These are phyloP conservation scores for Ephydatia muelleri DNA, from an alignment of 37 sponge, comb jelly and placozoan species.

Conservation along the genomic window DNA sequence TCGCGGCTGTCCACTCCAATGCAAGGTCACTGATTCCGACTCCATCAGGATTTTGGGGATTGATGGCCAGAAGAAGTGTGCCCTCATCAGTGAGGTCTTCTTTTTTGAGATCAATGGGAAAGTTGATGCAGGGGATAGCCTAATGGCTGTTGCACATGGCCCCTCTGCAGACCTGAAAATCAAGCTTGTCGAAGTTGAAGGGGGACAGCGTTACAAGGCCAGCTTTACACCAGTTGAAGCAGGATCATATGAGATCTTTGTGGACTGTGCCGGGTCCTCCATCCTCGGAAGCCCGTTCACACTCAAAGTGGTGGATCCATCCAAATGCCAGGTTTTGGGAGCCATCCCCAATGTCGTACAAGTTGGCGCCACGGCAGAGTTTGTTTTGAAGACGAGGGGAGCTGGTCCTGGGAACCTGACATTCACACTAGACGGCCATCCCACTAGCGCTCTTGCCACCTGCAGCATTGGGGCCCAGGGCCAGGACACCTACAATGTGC, in stretches of 20 bases:
- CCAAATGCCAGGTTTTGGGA: slow-evolving; percentile 62
- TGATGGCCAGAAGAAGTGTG: slow-evolving; percentile 39
- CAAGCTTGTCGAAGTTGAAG: slow-evolving; percentile 15
- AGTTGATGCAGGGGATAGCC: slow-evolving; percentile 26
- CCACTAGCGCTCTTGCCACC: slow-evolving; percentile 15
- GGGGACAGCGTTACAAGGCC: slow-evolving; percentile 18
- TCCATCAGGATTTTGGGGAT: slow-evolving; percentile 42
- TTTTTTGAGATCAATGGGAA: slow-evolving; percentile 56
- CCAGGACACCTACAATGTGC: slow-evolving; percentile 50
- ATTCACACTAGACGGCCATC: slow-evolving; percentile 22
- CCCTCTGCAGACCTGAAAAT: slow-evolving; percentile 68
- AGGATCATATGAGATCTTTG: slow-evolving; percentile 76
- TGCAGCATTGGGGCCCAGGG: slow-evolving; percentile 24
- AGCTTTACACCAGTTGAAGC: slow-evolving; percentile 74
- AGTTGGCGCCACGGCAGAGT: slow-evolving; percentile 35
- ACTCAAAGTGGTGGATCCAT: slow-evolving; percentile 63
- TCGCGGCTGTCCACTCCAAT: slow-evolving; percentile 60
- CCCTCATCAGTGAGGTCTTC: slow-evolving; percentile 60
- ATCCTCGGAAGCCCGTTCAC: slow-evolving; percentile 80
- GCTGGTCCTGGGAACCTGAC: slow-evolving; percentile 71
- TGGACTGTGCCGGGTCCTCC: slow-evolving; percentile 66
- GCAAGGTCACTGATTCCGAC: slow-evolving; percentile 46
- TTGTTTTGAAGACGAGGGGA: slow-evolving; percentile 66
- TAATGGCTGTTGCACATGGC: slow-evolving; percentile 64
- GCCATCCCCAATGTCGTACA: slow-evolving; percentile 55